Evolutionary conservation across 53 echinoderm and acorn worm genomes (phyloP).

Genomic region (Paracentrotus lividus): DNA sequence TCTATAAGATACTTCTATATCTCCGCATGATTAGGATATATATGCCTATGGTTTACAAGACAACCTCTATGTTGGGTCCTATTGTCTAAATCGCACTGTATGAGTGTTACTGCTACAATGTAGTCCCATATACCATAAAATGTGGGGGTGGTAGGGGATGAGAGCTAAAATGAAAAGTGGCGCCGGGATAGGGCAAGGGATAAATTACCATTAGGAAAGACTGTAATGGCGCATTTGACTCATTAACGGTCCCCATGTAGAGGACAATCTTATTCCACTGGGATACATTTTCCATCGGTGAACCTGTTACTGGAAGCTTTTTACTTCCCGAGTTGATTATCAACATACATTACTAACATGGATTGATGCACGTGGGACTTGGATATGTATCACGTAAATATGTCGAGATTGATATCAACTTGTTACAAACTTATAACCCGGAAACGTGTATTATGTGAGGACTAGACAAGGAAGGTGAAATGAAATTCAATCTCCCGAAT

Average conservation of each 20-base stretch:
- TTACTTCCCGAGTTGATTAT: not conserved
- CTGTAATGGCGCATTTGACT: not conserved
- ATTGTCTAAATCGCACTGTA: too few species aligned
- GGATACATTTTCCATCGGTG: not conserved
- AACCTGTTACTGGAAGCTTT: not conserved
- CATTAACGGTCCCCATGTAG: not conserved
- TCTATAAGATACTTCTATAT: too few species aligned
- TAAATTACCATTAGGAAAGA: constrained; percentile 4
- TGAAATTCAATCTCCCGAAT: not conserved
- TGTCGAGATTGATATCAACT: not conserved
- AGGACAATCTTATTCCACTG: not conserved
- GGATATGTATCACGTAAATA: not conserved
- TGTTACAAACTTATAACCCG: not conserved
- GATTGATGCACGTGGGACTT: not conserved
- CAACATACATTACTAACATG: not conserved
- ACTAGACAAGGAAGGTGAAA: not conserved
- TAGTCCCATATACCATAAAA: constrained; percentile 28
- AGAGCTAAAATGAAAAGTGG: constrained; percentile 10
- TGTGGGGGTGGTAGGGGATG: not conserved
- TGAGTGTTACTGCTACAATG: not conserved
- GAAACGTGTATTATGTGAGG: too few species aligned
- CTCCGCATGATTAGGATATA: too few species aligned
- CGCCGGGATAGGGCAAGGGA: not conserved
- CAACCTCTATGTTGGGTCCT: too few species aligned
- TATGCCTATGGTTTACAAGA: too few species aligned